Percentiles rank a stretch among this genome's conserved stretches.
Conservation (phyloP, 2,888 invertebrate species). For the Tinea trinotella region DNA sequence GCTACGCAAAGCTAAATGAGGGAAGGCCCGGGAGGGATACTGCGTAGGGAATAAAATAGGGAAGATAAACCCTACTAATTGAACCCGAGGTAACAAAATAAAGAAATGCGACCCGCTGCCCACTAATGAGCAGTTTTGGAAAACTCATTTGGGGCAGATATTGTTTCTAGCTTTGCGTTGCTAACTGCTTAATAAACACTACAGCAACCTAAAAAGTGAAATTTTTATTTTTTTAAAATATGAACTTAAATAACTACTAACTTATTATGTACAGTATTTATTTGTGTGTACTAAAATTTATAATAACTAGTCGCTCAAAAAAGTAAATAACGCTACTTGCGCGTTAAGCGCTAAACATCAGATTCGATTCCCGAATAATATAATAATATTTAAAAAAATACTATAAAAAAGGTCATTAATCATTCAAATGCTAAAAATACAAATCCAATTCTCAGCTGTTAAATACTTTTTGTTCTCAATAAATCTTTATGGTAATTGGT, state of each 20-base stretch:
- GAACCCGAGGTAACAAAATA: slow-evolving; percentile 15
- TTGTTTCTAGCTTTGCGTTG: background rate
- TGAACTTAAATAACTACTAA: no score
- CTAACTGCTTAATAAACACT: background rate
- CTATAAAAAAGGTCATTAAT: no score
- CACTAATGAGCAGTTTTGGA: slow-evolving; percentile 11
- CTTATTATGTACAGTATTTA: no score
- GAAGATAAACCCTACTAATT: slow-evolving; percentile 15
- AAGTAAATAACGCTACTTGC: no score
- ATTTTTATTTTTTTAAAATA: no score
- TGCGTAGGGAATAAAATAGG: slow-evolving; percentile 14
- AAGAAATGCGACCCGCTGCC: slow-evolving; percentile 16
- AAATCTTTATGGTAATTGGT: slow-evolving; percentile 31
- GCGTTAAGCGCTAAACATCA: no score
- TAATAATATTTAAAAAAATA: no score
- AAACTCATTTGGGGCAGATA: background rate
- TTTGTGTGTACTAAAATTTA: no score
- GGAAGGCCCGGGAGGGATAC: slow-evolving; percentile 7
- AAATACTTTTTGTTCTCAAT: slow-evolving; percentile 13
- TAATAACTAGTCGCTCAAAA: no score
- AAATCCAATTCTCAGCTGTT: background rate
- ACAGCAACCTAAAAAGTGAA: no score
- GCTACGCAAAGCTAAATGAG: slow-evolving; percentile 1
- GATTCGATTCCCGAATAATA: no score
- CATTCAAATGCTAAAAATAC: no score